A percentile compares a stretch with the other conserved stretches of the same genome.
These are phyloP conservation scores for Epizoanthus illoricatus DNA, from an alignment of 92 coral and sea anemone genomes.

Conservation along the genomic window DNA sequence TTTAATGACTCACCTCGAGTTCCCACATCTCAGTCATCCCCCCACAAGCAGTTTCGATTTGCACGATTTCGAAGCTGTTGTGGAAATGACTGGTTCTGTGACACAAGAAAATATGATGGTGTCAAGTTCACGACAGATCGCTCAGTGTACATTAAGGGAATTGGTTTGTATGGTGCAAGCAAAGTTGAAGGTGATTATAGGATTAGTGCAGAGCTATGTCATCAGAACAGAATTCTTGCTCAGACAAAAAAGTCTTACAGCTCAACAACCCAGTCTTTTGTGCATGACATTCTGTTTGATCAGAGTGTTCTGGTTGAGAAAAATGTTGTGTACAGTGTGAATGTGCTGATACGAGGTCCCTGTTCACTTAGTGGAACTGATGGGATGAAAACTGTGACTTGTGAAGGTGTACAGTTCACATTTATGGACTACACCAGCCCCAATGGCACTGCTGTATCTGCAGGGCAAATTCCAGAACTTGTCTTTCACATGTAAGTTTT, in stretches of 20 bases:
- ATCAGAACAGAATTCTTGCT: slow-evolving; percentile 62
- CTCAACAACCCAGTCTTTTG: slow-evolving; percentile 56
- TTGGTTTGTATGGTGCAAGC: slow-evolving; percentile 80
- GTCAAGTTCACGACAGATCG: slow-evolving; percentile 71
- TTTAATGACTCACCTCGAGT: slow-evolving; percentile 68
- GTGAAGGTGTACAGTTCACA: slow-evolving; percentile 68
- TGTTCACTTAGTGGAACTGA: slow-evolving; percentile 83
- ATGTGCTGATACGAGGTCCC: slow-evolving; percentile 68
- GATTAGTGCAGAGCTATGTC: slow-evolving; percentile 54
- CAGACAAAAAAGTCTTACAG: slow-evolving; percentile 64
- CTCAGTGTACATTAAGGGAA: slow-evolving; percentile 64
- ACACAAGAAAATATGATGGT: slow-evolving; percentile 81
- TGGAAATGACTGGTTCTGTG: slow-evolving; percentile 91
- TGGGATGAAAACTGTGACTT: slow-evolving; percentile 56
- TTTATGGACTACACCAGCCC: slow-evolving; percentile 79
- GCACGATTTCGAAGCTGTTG: slow-evolving; percentile 83
- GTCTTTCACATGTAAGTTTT: slow-evolving; percentile 57
- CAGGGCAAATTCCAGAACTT: slow-evolving; percentile 86
- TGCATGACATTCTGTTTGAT: slow-evolving; percentile 75
- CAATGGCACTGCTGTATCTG: slow-evolving; percentile 76
- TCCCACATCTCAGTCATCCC: slow-evolving; percentile 46
- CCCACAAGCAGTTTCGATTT: slow-evolving; percentile 54
- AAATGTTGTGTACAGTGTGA: slow-evolving; percentile 66
- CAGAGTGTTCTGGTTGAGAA: slow-evolving; percentile 61
- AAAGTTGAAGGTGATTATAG: slow-evolving; percentile 75